Evolutionary conservation across 2,797 vertebrate species (phyloP).

Genomic region (Sebastes itinus): DNA sequence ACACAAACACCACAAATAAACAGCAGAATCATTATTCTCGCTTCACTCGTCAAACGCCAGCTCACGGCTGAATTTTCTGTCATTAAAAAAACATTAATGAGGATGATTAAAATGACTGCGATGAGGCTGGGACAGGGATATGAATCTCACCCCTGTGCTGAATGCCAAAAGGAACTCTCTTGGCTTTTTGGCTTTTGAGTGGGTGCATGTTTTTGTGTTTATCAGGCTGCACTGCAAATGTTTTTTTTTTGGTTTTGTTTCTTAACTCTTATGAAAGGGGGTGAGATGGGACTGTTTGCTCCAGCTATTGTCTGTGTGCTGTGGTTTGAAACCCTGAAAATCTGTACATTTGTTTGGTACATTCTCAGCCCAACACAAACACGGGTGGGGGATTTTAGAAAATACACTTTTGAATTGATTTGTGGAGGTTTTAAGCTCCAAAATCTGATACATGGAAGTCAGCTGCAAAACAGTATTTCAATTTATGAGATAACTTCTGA

Average conservation of each 20-base stretch:
- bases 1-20: slow-evolving; percentile 57
- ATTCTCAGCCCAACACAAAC: background rate
- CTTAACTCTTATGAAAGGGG: slow-evolving; percentile 16
- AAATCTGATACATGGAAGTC: slow-evolving; percentile 5
- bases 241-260: background rate
- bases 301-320: slow-evolving; percentile 3
- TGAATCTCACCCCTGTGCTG: slow-evolving; percentile 51
- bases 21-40: slow-evolving; percentile 54
- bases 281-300: slow-evolving; percentile 16
- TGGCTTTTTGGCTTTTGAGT: slow-evolving; percentile 49
- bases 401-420: slow-evolving; percentile 7
- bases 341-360: background rate
- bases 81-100: slow-evolving; percentile 76
- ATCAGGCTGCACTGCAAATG: slow-evolving; percentile 8
- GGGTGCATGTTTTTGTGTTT: slow-evolving; percentile 53
- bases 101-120: slow-evolving; percentile 65
- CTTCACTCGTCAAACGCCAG: slow-evolving; percentile 53
- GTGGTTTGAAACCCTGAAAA: slow-evolving; percentile 14
- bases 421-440: slow-evolving; percentile 3
- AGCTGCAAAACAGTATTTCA: slow-evolving; percentile 10
- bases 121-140: slow-evolving; percentile 51
- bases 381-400: background rate
- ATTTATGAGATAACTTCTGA: slow-evolving; percentile 24
- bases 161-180: slow-evolving; percentile 57
- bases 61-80: slow-evolving; percentile 50